A percentile compares a stretch with the other conserved stretches of the same genome.
Evolutionary conservation across 2,888 invertebrate species (phyloP).

Genomic region (Embidobia sp.): DNA sequence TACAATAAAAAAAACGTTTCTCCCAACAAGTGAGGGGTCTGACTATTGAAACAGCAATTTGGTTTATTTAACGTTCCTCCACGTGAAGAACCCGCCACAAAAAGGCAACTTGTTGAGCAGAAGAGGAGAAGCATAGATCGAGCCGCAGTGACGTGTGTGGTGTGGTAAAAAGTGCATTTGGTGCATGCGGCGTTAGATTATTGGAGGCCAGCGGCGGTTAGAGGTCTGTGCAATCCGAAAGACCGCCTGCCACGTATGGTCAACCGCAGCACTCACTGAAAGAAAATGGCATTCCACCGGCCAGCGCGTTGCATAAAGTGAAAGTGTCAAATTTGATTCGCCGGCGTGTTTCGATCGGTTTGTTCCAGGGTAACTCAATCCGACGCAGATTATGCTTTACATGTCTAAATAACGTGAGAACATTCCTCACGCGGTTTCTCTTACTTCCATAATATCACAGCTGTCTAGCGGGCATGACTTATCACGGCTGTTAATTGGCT

Average conservation of each 20-base stretch:
- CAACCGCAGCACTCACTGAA: slow-evolving; percentile 58
- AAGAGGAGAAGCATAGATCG: slow-evolving; percentile 28
- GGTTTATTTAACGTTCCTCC: too few species aligned
- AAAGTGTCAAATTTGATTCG: slow-evolving; percentile 50
- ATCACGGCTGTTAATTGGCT: too few species aligned
- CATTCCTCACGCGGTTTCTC: slow-evolving; percentile 12
- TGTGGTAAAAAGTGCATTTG: slow-evolving; percentile 58
- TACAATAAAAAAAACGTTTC: too few species aligned
- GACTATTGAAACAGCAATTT: too few species aligned
- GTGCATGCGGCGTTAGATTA: slow-evolving; percentile 79
- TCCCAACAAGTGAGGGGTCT: too few species aligned
- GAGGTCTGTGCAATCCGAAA: slow-evolving; percentile 65
- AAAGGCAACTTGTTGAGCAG: neutral
- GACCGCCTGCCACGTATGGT: slow-evolving; percentile 61
- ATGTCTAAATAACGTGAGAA: slow-evolving; percentile 27
- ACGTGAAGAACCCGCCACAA: too few species aligned
- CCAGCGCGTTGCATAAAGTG: slow-evolving; percentile 38
- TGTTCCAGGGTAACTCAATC: slow-evolving; percentile 2
- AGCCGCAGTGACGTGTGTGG: slow-evolving; percentile 28
- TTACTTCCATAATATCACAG: too few species aligned
- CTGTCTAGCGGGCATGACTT: too few species aligned
- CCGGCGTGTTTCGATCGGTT: too few species aligned
- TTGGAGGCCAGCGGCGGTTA: slow-evolving; percentile 76
- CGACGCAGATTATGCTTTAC: slow-evolving; percentile 7
- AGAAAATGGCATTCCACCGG: slow-evolving; percentile 37